Conservation (phyloP, 2,797 vertebrate species). For the Channa striata region DNA sequence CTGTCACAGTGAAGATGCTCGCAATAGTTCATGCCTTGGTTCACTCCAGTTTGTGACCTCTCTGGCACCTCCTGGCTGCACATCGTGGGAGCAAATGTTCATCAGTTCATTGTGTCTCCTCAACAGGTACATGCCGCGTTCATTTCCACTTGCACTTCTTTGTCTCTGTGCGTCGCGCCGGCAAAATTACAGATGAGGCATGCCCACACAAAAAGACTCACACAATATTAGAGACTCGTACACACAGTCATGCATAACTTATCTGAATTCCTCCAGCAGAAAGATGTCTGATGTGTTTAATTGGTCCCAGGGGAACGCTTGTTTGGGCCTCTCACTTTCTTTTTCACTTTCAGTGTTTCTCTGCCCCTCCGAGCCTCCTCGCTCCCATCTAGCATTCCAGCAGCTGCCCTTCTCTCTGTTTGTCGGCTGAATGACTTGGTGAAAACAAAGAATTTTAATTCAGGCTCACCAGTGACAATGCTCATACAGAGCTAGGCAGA, state of each 20-base stretch:
- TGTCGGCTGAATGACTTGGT: slow-evolving; percentile 26
- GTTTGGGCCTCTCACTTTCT: background rate
- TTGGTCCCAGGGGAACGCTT: slow-evolving; percentile 50
- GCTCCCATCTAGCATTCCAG: background rate
- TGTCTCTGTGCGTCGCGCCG: slow-evolving; percentile 3
- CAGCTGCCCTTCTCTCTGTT: slow-evolving; percentile 1
- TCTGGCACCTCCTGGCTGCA: slow-evolving; percentile 21
- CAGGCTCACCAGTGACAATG: slow-evolving; percentile 1
- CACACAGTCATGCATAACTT: slow-evolving; percentile 29
- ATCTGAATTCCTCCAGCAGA: slow-evolving; percentile 56
- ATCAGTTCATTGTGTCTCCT: slow-evolving; percentile 2
- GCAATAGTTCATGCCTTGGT: background rate
- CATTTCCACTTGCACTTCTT: background rate
- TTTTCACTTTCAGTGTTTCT: background rate
- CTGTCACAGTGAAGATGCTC: background rate
- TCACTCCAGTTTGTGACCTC: slow-evolving; percentile 4
- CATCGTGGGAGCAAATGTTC: background rate
- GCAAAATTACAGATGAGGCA: background rate
- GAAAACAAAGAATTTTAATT: slow-evolving; percentile 23
- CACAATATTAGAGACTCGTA: slow-evolving; percentile 15
- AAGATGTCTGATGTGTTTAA: slow-evolving; percentile 57
- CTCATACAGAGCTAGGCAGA: background rate
- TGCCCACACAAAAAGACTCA: background rate
- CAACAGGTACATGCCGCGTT: slow-evolving; percentile 32
- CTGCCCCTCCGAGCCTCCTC: background rate